Conservation (phyloP, 2,113 vertebrate species). For the Onychorhynchus coronatus region DNA sequence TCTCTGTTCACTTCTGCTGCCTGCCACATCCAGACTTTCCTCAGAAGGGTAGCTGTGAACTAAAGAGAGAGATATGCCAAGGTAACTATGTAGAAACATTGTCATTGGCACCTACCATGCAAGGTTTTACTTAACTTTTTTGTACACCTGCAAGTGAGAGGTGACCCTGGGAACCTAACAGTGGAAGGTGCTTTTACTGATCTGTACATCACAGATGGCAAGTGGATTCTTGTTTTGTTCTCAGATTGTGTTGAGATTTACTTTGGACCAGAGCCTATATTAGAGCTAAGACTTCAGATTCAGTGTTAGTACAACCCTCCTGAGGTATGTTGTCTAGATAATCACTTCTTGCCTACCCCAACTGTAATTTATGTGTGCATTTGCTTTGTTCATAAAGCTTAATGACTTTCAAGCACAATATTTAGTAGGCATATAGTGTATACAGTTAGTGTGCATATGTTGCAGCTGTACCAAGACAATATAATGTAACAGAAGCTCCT, state of each 20-base stretch:
- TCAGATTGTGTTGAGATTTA: background rate
- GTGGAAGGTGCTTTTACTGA: background rate
- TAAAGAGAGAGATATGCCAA: background rate
- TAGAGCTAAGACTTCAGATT: background rate
- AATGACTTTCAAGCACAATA: background rate
- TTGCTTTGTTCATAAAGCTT: background rate
- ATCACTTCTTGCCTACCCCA: background rate
- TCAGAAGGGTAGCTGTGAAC: background rate
- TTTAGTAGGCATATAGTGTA: background rate
- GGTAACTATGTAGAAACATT: background rate
- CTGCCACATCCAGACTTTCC: background rate
- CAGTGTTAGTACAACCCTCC: background rate
- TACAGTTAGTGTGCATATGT: background rate
- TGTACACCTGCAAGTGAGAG: background rate
- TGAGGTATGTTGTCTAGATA: background rate
- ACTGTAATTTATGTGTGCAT: background rate
- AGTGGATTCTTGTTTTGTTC: background rate
- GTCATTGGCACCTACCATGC: background rate
- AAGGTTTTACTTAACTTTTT: background rate
- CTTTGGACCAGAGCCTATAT: background rate
- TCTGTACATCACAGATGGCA: background rate
- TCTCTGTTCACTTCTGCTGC: background rate
- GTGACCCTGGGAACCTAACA: background rate
- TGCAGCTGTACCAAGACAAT: background rate
- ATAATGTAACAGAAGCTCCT: conserved; percentile 1